Evolutionary conservation across 1,140 invertebrate species (phyloP).

Genomic region (Leptoteleia sp.): DNA sequence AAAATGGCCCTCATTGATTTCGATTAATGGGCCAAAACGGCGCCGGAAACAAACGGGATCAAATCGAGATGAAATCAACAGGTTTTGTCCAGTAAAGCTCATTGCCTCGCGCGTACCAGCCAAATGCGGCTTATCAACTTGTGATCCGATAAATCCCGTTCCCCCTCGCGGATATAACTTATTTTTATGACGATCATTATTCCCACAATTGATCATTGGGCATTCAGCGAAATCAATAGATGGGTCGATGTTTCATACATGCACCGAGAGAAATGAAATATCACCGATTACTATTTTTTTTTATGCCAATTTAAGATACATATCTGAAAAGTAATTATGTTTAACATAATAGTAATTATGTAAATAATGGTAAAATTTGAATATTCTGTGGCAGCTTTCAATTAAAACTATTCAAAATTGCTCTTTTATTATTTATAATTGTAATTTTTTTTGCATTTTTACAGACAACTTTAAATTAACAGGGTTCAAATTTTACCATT

Average conservation of each 20-base stretch:
- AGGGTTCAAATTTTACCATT: too few species aligned
- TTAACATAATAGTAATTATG: too few species aligned
- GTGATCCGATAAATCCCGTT: conserved; percentile 61
- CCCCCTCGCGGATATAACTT: conserved; percentile 19
- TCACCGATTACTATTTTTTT: too few species aligned
- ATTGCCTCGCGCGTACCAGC: conserved; percentile 26
- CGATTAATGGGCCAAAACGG: conserved; percentile 28
- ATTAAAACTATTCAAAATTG: too few species aligned
- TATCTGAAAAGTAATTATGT: too few species aligned
- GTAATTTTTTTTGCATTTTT: too few species aligned
- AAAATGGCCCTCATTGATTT: conserved; percentile 43
- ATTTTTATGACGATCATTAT: conserved; percentile 45
- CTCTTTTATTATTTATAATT: too few species aligned
- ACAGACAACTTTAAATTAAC: too few species aligned
- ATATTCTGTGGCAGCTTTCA: too few species aligned
- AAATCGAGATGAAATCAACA: conserved; percentile 63
- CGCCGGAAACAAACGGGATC: conserved; percentile 38
- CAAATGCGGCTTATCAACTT: conserved; percentile 62
- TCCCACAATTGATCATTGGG: conserved; percentile 30
- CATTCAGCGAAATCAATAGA: background rate
- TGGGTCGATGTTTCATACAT: conserved; percentile 1
- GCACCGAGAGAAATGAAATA: too few species aligned
- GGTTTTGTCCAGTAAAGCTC: conserved; percentile 59
- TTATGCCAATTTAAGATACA: too few species aligned
- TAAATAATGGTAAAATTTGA: too few species aligned